Conservation (phyloP, 2,797 vertebrate species). For the Acanthurus leucopareius region DNA sequence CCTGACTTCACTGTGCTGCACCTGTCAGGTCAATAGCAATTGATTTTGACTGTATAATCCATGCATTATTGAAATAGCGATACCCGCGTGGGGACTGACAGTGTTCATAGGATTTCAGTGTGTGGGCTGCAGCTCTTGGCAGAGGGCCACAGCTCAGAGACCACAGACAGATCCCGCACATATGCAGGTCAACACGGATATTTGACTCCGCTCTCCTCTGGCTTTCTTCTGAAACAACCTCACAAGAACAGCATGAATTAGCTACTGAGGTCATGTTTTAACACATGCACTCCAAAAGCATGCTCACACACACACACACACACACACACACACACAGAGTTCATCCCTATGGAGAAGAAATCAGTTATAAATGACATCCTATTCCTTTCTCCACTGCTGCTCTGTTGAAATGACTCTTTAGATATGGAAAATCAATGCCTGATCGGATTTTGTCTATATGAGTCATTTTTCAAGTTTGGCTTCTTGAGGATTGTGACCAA, state of each 20-base stretch:
- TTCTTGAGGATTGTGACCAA: background rate
- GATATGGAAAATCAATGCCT: constrained; percentile 10
- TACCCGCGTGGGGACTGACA: constrained; percentile 58
- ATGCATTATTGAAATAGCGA: constrained; percentile 69
- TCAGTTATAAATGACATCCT: background rate
- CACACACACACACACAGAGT: background rate
- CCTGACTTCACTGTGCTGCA: constrained; percentile 46
- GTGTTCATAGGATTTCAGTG: constrained; percentile 66
- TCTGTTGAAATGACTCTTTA: background rate
- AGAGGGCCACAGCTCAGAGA: constrained; percentile 51
- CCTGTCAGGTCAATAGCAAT: constrained; percentile 58
- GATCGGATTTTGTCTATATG: background rate
- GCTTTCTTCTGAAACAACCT: constrained; percentile 45
- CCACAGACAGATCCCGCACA: constrained; percentile 65
- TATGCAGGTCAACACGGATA: constrained; percentile 60
- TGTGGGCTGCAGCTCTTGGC: constrained; percentile 66
- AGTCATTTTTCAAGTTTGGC: background rate
- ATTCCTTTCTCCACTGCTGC: background rate
- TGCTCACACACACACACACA: background rate
- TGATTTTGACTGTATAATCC: constrained; percentile 64
- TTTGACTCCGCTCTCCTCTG: constrained; percentile 62
- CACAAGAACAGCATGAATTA: constrained; percentile 34
- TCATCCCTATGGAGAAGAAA: constrained; percentile 22
- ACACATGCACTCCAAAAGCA: constrained; percentile 6
- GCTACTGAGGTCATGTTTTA: constrained; percentile 31